A percentile compares a stretch with the other conserved stretches of the same genome.
phyloP scores from a whole-genome alignment of 2,797 vertebrate species.

The Parambassis ranga region DNA sequence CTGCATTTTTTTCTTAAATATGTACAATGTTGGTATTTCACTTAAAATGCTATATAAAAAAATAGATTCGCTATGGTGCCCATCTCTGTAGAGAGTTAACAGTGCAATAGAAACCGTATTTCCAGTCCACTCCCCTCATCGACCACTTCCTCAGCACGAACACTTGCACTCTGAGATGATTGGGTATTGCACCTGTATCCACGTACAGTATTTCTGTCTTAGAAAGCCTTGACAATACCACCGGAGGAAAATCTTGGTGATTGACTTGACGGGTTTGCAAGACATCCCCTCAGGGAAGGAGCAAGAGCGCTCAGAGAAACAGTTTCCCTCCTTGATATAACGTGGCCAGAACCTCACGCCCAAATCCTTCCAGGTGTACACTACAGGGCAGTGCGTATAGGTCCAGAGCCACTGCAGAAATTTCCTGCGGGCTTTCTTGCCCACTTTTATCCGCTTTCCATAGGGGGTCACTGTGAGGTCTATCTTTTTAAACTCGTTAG shows the following conservation, averaged over 20 bases:
- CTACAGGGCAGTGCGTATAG: constrained; percentile 90
- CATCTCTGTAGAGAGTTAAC: constrained; percentile 82
- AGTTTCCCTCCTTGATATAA: constrained; percentile 92
- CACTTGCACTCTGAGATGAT: constrained; percentile 97
- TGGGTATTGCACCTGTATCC: constrained; percentile 95
- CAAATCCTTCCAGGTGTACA: constrained; percentile 92
- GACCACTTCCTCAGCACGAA: constrained; percentile 82
- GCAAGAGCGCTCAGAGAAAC: constrained; percentile 89
- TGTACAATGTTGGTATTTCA: constrained; percentile 84
- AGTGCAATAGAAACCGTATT: constrained; percentile 86
- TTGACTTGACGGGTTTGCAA: constrained; percentile 90
- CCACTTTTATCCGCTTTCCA: constrained; percentile 85
- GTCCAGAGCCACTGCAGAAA: constrained; percentile 93
- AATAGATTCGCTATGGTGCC: constrained; percentile 95
- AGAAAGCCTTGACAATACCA: constrained; percentile 96
- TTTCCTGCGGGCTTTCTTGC: constrained; percentile 91
- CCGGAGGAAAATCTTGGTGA: constrained; percentile 91
- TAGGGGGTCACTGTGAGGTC: constrained; percentile 88
- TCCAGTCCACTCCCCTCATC: constrained; percentile 68
- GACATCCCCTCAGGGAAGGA: constrained; percentile 94
- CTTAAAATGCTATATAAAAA: constrained; percentile 97
- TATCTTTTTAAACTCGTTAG: constrained; percentile 87
- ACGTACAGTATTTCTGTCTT: constrained; percentile 92
- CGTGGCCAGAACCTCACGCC: constrained; percentile 93
- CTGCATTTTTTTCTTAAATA: constrained; percentile 87